Evolutionary conservation across 2,113 vertebrate genomes (phyloP).

Genomic region (human): DNA sequence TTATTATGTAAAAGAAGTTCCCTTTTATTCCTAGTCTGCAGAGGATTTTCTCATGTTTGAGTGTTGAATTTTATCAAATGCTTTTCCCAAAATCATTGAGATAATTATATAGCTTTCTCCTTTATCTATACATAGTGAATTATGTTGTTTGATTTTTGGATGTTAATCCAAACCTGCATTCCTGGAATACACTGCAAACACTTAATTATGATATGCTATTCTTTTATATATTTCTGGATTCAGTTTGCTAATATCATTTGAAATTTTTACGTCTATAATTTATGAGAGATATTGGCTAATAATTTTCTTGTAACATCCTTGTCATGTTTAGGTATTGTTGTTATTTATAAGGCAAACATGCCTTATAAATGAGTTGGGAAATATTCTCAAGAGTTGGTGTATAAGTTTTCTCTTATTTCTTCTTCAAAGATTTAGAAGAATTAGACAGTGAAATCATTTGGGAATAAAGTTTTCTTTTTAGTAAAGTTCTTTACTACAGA

Average conservation of each 20-base stretch:
- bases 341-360: not conserved
- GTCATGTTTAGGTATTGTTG: not conserved
- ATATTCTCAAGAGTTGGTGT: constrained; percentile 11
- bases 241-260: not conserved
- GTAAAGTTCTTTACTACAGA: not conserved
- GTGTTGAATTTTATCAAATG: constrained; percentile 6
- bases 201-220: not conserved
- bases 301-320: not conserved
- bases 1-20: not conserved
- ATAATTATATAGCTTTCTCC: not conserved
- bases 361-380: not conserved
- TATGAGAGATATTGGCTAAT: constrained; percentile 8
- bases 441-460: constrained; percentile 19
- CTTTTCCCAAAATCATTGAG: not conserved
- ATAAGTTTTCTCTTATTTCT: constrained; percentile 5
- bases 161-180: not conserved
- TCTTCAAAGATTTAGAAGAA: constrained; percentile 27
- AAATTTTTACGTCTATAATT: constrained; percentile 1
- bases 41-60: not conserved
- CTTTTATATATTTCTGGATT: constrained; percentile 13
- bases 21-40: not conserved
- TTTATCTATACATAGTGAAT: not conserved
- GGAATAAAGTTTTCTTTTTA: not conserved
- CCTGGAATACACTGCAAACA: not conserved
- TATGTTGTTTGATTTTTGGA: not conserved